A percentile compares a stretch with the other conserved stretches of the same genome.
Conservation (phyloP, 1,140 invertebrate species). For the Meloidogyne hapla region DNA sequence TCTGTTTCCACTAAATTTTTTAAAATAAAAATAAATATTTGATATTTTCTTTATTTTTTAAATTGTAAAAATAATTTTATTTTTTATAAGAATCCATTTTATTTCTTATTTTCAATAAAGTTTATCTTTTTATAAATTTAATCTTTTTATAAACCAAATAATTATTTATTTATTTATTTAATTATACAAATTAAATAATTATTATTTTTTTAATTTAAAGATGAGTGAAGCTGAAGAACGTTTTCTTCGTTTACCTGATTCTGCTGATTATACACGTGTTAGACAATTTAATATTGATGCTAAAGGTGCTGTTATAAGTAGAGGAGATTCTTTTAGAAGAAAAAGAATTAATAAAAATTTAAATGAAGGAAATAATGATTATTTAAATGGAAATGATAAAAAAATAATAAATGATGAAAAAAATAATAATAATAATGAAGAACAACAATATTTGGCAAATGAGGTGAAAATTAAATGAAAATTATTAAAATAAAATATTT, state of each 20-base stretch:
- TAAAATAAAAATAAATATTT: no score
- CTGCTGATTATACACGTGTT: slow-evolving; percentile 53
- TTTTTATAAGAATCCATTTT: no score
- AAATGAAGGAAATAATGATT: slow-evolving; percentile 11
- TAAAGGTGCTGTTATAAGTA: slow-evolving; percentile 51
- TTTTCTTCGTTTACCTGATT: slow-evolving; percentile 48
- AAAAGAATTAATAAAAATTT: slow-evolving; percentile 35
- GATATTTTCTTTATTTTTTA: no score
- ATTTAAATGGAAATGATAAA: background rate
- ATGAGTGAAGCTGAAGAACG: slow-evolving; percentile 55
- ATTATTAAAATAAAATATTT: background rate
- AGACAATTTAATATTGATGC: slow-evolving; percentile 56
- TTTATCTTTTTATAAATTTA: no score
- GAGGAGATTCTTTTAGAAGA: slow-evolving; percentile 52
- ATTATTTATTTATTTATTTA: background rate
- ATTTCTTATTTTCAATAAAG: no score
- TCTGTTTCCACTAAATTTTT: no score
- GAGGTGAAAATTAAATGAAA: background rate
- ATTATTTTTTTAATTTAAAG: background rate
- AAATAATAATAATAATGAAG: background rate
- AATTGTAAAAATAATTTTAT: no score
- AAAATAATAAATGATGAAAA: background rate
- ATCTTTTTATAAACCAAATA: no score
- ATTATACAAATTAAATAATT: background rate
- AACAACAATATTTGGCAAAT: slow-evolving; percentile 3